phyloP scores from a whole-genome alignment of 2,113 vertebrate species.

The Marcusenius ussheri region DNA sequence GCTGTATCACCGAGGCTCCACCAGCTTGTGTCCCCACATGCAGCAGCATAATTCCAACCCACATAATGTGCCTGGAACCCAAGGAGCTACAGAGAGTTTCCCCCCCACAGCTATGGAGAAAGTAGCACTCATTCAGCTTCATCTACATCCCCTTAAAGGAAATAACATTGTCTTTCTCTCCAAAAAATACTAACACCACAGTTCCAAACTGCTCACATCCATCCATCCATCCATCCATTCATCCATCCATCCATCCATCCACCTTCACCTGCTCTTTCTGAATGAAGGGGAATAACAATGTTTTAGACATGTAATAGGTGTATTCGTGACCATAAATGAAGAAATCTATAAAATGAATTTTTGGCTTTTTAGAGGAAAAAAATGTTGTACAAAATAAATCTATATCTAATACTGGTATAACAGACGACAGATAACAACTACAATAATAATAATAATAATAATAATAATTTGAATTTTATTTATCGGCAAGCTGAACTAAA shows the following conservation, averaged over 20 bases:
- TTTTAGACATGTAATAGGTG: not conserved
- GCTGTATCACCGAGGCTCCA: slow-evolving; percentile 45
- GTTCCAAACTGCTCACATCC: not conserved
- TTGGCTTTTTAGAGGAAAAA: not conserved
- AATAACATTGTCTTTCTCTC: slow-evolving; percentile 6
- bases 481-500: not conserved
- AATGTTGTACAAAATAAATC: not conserved
- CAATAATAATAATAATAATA: not conserved
- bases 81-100: slow-evolving; percentile 1
- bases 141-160: slow-evolving; percentile 36
- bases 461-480: not conserved
- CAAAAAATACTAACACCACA: not conserved
- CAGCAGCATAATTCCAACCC: slow-evolving; percentile 41
- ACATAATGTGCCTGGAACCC: slow-evolving; percentile 39
- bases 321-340: not conserved
- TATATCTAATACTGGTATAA: not conserved
- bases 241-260: not conserved
- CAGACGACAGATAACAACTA: not conserved
- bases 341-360: not conserved
- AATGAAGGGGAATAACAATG: not conserved
- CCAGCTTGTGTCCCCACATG: slow-evolving; percentile 43
- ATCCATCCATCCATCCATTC: no score
- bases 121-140: slow-evolving; percentile 29
- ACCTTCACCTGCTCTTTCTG: not conserved
- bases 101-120: slow-evolving; percentile 30